Evolutionary conservation across 2,797 vertebrate species (phyloP), one percentile per base, ranked within the genome.

Genomic region (Anabas testudineus): DNA sequence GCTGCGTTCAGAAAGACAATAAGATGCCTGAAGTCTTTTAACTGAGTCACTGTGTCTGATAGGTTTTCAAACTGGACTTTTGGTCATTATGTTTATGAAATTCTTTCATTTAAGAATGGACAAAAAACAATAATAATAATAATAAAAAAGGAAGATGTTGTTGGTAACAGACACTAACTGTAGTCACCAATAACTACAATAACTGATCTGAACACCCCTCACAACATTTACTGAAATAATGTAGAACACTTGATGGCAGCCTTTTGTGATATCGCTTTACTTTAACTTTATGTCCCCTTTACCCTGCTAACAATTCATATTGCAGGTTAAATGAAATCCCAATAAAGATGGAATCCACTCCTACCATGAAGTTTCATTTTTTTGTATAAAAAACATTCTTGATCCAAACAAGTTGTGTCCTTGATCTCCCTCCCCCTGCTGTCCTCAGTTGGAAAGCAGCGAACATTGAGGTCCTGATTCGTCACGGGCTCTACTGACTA

Each of bases 381-480:
- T 47, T 54, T 46, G 59, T 46, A 53, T 49, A 59, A 71, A 67
- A 59, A 51, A 19, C n/a, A 16, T 55, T 66, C 67, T 66, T 41
- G 75, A 71, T 84, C 55, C 82, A 70, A 76, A 80, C 54, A 32
- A 67, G 60, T 46, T 71, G 34, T 12, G 19, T 74, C 76, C 82
- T 87, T 83, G 59, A 78, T 79, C 84, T 84, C 77, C 49, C 74
- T 78, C 72, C 59, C 51, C 48, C 78, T 57, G 66, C 74, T 48
- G 64, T 85, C 78, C 64, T 84, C 62, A 22, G 41, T 78, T 67
- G 71, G 59, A 80, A 76, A 80, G 78, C 85, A 77, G 68, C 41
- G 58, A 90, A 85, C 83, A 83, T 88, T 78, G 78, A 88, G 82
- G 82, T 88, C 84, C 77, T 63, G 86, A 93, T 94, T 93, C 13